phyloP scores from a whole-genome alignment of 2,888 invertebrate species.

The Drepanosiphum platanoidis region DNA sequence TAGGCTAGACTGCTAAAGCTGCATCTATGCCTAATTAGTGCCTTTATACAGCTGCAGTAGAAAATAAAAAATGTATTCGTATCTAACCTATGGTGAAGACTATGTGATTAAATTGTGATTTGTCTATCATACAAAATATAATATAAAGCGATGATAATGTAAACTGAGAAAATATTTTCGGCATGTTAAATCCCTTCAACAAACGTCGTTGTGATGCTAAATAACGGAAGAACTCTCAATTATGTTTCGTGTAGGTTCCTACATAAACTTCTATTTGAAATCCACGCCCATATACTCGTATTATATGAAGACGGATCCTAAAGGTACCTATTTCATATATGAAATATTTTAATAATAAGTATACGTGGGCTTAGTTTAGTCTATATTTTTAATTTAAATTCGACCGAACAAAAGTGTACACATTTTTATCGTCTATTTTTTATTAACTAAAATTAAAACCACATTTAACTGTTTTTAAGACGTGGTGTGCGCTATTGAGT shows the following conservation, averaged over 20 bases:
- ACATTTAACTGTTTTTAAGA: neutral
- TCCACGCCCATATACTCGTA: constrained; percentile 24
- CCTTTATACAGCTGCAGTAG: too few species aligned
- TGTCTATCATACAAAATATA: neutral
- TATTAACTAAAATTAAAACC: constrained; percentile 12
- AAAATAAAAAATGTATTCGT: neutral
- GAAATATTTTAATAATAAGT: constrained; percentile 2
- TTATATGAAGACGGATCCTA: constrained; percentile 8
- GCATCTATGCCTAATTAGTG: too few species aligned
- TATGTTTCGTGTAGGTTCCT: neutral
- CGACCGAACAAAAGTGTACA: constrained; percentile 16
- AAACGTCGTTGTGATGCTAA: neutral
- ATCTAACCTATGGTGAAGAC: neutral
- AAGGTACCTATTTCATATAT: constrained; percentile 28
- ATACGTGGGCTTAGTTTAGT: constrained; percentile 13
- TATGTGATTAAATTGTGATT: neutral
- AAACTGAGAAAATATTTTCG: neutral
- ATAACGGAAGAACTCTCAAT: constrained; percentile 18
- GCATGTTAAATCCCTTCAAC: neutral
- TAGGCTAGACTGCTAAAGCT: too few species aligned
- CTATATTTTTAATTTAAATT: constrained; percentile 23
- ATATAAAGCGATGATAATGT: neutral
- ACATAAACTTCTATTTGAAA: constrained; percentile 19
- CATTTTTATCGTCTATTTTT: neutral
- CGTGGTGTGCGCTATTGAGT: neutral